phyloP scores from a whole-genome alignment of 2,113 vertebrate genomes.

The Hucho hucho region DNA sequence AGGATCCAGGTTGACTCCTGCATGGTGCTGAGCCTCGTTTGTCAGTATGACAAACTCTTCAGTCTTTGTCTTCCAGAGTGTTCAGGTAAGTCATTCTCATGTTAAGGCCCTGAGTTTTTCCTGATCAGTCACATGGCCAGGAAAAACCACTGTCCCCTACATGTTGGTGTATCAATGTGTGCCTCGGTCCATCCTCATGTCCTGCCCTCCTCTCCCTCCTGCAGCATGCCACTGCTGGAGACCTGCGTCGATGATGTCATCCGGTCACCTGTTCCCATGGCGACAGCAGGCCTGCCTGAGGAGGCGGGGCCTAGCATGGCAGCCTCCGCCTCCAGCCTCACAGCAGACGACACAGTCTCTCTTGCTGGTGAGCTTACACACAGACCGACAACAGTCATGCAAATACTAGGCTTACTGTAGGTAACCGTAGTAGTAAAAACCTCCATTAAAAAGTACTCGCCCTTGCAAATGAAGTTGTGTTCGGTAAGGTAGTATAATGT shows the following conservation, averaged over 20 bases:
- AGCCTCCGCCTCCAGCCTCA: conserved; percentile 48
- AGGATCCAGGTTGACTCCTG: neutral
- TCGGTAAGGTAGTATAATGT: too few species aligned
- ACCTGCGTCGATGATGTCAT: conserved; percentile 75
- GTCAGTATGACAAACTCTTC: neutral
- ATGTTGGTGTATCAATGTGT: neutral
- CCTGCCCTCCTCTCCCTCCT: neutral
- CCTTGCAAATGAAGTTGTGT: too few species aligned
- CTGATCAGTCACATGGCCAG: too few species aligned
- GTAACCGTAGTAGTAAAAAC: too few species aligned
- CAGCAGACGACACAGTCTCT: conserved; percentile 59
- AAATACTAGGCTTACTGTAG: neutral
- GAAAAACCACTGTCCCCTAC: too few species aligned
- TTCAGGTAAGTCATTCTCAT: neutral
- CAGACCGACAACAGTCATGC: neutral
- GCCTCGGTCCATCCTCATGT: neutral
- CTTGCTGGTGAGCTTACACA: conserved; percentile 72
- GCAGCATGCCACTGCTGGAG: conserved; percentile 81
- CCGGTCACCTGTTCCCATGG: conserved; percentile 52
- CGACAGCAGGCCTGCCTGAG: conserved; percentile 55
- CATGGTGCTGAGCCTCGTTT: neutral
- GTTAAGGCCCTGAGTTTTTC: neutral
- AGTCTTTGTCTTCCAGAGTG: neutral
- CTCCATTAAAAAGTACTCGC: too few species aligned
- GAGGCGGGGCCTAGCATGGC: conserved; percentile 53